phyloP scores from a whole-genome alignment of 2,113 vertebrate species.

The Tautogolabrus adspersus region DNA sequence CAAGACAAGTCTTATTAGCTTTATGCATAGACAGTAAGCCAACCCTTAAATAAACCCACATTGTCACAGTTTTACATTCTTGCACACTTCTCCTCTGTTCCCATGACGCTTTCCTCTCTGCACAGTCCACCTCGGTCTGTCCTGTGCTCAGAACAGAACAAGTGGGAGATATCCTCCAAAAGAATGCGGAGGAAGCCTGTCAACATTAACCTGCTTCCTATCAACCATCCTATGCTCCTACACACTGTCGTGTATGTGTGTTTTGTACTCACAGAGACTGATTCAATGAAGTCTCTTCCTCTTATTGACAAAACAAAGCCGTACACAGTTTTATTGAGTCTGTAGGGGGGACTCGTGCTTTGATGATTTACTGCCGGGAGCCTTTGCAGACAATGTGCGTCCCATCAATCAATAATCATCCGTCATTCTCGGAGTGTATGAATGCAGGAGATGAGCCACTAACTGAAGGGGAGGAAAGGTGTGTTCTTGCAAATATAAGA shows the following conservation, averaged over 20 bases:
- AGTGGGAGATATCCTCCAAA: slow-evolving; percentile 74
- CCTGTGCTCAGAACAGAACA: slow-evolving; percentile 51
- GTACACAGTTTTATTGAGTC: slow-evolving; percentile 58
- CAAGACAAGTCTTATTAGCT: no score
- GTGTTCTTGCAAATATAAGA: slow-evolving; percentile 33
- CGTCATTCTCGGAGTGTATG: slow-evolving; percentile 13
- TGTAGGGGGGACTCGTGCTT: slow-evolving; percentile 35
- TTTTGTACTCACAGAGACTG: slow-evolving; percentile 39
- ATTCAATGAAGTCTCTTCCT: slow-evolving; percentile 69
- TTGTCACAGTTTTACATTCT: slow-evolving; percentile 36
- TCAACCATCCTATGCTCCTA: slow-evolving; percentile 69
- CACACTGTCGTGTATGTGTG: slow-evolving; percentile 30
- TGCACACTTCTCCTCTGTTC: slow-evolving; percentile 1
- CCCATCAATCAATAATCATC: slow-evolving; percentile 54
- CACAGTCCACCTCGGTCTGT: slow-evolving; percentile 18
- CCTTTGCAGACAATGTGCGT: slow-evolving; percentile 44
- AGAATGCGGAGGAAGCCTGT: slow-evolving; percentile 73
- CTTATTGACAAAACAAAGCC: slow-evolving; percentile 71
- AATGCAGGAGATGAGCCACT: neutral
- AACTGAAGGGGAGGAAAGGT: slow-evolving; percentile 9
- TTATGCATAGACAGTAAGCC: neutral
- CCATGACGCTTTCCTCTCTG: slow-evolving; percentile 3
- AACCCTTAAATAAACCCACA: slow-evolving; percentile 1
- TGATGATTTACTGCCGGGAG: slow-evolving; percentile 53
- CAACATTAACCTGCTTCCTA: slow-evolving; percentile 75